Conservation (phyloP, 2,113 vertebrate species). For the Pycnonotus jocosus region DNA sequence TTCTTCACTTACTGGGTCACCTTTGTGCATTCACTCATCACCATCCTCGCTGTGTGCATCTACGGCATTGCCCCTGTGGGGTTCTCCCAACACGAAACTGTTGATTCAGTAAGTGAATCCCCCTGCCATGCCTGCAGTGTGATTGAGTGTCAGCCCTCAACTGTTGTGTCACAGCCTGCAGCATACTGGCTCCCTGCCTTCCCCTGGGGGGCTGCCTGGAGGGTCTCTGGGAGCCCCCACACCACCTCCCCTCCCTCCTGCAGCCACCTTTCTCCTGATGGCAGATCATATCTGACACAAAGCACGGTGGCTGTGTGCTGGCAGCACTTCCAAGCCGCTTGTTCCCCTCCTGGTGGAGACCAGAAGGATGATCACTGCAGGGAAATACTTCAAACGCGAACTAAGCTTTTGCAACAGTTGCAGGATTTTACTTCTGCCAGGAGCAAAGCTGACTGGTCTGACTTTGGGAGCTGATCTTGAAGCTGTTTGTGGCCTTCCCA, state of each 20-base stretch:
- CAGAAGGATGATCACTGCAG: neutral
- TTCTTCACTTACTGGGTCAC: constrained; percentile 99
- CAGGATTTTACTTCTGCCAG: neutral
- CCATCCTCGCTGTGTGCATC: constrained; percentile 93
- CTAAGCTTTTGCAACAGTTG: neutral
- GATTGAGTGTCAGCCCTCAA: neutral
- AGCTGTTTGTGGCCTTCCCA: neutral
- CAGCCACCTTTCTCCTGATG: neutral
- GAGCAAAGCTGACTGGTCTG: neutral
- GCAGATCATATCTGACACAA: neutral
- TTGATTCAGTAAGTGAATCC: constrained; percentile 90
- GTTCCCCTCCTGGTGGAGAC: constrained; percentile 7
- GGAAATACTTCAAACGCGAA: neutral
- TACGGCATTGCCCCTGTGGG: constrained; percentile 95
- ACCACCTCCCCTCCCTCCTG: neutral
- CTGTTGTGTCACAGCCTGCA: neutral
- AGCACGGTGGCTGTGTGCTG: neutral
- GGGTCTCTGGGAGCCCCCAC: neutral
- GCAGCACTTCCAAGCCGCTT: neutral
- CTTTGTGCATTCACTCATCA: constrained; percentile 95
- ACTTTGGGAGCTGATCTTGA: neutral
- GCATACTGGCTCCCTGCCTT: neutral
- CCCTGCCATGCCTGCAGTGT: neutral
- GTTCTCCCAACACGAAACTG: constrained; percentile 95
- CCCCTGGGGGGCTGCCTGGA: neutral